Base-by-base conservation (phyloP, 2,797 vertebrate species). In the Propithecus perrieri region DNA sequence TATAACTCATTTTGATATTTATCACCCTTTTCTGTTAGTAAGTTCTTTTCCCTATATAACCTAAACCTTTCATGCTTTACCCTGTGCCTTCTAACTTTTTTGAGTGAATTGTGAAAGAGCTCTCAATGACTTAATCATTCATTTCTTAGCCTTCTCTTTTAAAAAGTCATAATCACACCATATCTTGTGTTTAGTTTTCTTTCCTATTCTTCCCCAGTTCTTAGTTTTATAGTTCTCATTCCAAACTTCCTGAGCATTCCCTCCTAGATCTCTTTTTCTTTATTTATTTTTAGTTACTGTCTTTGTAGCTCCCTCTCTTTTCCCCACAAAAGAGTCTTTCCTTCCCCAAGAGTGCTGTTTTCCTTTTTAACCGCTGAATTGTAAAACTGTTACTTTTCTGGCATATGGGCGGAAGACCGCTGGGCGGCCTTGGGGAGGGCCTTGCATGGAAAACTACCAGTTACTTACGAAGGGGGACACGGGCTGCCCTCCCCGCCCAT, bases 391-490 rank as follows among this genome's bases (percentile, higher is more conserved):
- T 88, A 48, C 43, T 69, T 78, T 90, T 74, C 74, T 50, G 78
- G 88, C 57, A 30, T 50, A 38, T 11, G n/a, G 20, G 15, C 5
- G 33, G 41, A 83, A 84, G 35, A 69, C 67, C 0, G 5, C 55
- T 10, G 41, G 61, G 55, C n/a, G 0, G 0, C 86, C 86, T 35
- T 69, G 85, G 78, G 89, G 57, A 94, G 50, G 38, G 43, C 71
- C 41, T 89, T 5, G 3, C 63, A 53, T 20, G 80, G 89, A 95
- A 97, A 98, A 88, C 55, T 93, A 94, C 94, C 63, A 35, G 71
- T 38, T 28, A 11, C 69, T 89, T 50, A 57, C n/a, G 61, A 50
- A 38, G 22, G 41, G 0, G 24, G 17, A 9, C 46, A 5, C 7
- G 50, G 79, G 81, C 67, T 76, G 33, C 22, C 6, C 1, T 17